These are phyloP conservation scores for Lepus oiostolus DNA, from an alignment of 2,797 vertebrate species.

Conservation along the genomic window DNA sequence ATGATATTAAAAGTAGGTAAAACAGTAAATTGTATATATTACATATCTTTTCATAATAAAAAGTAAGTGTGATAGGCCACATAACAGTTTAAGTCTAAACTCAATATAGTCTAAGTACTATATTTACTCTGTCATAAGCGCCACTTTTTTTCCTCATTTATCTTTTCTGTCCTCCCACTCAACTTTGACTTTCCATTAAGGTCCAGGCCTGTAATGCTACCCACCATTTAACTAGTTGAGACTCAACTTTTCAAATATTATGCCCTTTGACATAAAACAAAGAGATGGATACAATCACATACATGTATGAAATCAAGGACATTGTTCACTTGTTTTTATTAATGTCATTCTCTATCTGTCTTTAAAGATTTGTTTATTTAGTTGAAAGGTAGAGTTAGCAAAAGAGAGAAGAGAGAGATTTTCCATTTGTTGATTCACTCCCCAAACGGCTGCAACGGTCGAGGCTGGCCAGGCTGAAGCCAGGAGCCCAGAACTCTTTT, in stretches of 20 bases:
- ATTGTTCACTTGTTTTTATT: neutral
- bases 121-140: neutral
- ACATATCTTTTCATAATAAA: neutral
- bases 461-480: no score
- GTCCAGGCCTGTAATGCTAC: neutral
- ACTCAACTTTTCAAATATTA: conserved; percentile 23
- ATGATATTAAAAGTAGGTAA: neutral
- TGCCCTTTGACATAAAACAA: neutral
- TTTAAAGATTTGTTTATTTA: no score
- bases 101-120: neutral
- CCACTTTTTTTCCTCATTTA: neutral
- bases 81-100: neutral
- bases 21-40: neutral
- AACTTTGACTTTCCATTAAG: neutral
- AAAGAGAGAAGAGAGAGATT: no score
- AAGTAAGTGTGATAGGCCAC: neutral
- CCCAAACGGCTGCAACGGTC: no score
- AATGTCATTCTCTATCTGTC: no score
- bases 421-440: no score
- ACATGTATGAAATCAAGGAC: neutral
- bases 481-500: no score
- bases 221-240: neutral
- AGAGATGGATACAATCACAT: neutral
- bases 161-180: neutral
- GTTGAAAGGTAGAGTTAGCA: no score